Evolutionary conservation across 2,797 vertebrate genomes (phyloP).

Genomic region (Petrocephalus schoutedeni): DNA sequence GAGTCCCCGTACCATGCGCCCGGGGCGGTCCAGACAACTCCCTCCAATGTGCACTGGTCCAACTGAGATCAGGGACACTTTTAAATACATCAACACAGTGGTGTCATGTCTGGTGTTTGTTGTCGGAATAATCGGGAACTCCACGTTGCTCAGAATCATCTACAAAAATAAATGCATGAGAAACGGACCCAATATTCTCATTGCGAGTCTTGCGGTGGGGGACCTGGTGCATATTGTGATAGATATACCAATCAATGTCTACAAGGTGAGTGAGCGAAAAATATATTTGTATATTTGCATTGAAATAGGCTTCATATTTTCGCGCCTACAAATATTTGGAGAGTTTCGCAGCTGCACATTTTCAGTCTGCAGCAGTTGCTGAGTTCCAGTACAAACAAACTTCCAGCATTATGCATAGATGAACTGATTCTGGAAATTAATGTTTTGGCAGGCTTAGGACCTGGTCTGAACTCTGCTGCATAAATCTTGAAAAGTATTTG

Average conservation of each 20-base stretch:
- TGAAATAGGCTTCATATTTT: not conserved
- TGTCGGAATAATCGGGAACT: conserved; percentile 89
- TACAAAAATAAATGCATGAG: conserved; percentile 97
- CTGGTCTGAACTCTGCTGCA: not conserved
- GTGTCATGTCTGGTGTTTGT: conserved; percentile 88
- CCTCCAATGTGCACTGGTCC: conserved; percentile 72
- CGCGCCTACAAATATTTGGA: not conserved
- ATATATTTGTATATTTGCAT: not conserved
- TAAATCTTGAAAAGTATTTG: not conserved
- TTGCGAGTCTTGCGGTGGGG: conserved; percentile 87
- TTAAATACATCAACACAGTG: conserved; percentile 91
- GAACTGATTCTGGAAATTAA: not conserved
- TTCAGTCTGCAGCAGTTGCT: not conserved
- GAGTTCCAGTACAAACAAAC: not conserved
- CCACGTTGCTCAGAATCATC: conserved; percentile 88
- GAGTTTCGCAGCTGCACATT: not conserved
- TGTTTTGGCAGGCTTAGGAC: not conserved
- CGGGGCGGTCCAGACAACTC: conserved; percentile 37
- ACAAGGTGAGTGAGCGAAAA: conserved; percentile 74
- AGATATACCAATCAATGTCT: conserved; percentile 86
- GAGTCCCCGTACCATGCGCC: conserved; percentile 34
- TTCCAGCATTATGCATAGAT: not conserved
- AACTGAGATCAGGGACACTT: conserved; percentile 78
- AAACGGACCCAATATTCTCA: conserved; percentile 91
- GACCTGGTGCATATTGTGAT: conserved; percentile 90